Percentiles rank a stretch among this genome's conserved stretches.
phyloP scores from a whole-genome alignment of 2,888 invertebrate genomes.

The Andrena bicolor region DNA sequence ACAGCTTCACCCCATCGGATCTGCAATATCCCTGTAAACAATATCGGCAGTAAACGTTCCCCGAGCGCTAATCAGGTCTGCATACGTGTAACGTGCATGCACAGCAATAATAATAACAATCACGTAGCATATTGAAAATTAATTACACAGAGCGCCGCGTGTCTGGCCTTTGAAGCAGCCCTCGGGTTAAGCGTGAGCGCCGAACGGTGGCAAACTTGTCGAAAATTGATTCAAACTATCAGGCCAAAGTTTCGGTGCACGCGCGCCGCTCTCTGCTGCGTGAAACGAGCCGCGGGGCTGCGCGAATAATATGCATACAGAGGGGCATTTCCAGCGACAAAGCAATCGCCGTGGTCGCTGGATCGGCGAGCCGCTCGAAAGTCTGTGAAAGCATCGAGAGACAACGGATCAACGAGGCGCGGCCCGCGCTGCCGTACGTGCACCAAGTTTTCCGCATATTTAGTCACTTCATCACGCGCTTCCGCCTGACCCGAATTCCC shows the following conservation, averaged over 20 bases:
- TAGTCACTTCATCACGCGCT: constrained; percentile 55
- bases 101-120: constrained; percentile 45
- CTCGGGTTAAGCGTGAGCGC: constrained; percentile 37
- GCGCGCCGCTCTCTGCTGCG: constrained; percentile 1
- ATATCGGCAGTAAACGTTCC: not conserved
- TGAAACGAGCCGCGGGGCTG: constrained; percentile 1
- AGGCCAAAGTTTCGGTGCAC: constrained; percentile 25
- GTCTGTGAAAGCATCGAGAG: not conserved
- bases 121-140: constrained; percentile 45
- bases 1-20: not conserved
- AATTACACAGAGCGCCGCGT: constrained; percentile 34
- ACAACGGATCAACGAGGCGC: not conserved
- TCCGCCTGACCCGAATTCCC: constrained; percentile 65
- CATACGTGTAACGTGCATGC: not conserved
- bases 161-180: constrained; percentile 38
- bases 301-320: constrained; percentile 16
- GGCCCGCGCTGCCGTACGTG: not conserved
- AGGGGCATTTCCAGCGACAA: not conserved
- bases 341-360: not conserved
- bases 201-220: constrained; percentile 44
- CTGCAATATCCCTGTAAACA: not conserved
- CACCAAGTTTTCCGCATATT: constrained; percentile 33
- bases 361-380: not conserved
- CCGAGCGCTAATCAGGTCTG: not conserved
- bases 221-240: constrained; percentile 58